These are phyloP conservation scores for Eristalis intricaria DNA, from an alignment of 2,888 invertebrate genomes.

Conservation along the genomic window DNA sequence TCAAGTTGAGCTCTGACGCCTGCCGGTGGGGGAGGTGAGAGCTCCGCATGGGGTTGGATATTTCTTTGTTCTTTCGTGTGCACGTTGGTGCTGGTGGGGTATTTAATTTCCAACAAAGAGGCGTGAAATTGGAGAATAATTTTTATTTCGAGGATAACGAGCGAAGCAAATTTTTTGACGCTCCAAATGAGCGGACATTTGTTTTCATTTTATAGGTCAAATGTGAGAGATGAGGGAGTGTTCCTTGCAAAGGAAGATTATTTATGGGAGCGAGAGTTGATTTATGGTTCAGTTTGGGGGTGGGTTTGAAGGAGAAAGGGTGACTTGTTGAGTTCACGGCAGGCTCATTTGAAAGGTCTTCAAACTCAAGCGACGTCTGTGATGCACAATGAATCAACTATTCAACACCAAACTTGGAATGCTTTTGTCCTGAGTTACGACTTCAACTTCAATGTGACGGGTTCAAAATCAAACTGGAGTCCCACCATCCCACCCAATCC, in stretches of 20 bases:
- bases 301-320: too few species aligned
- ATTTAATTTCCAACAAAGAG: constrained; percentile 28
- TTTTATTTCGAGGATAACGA: constrained; percentile 28
- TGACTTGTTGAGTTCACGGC: too few species aligned
- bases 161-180: neutral
- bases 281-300: too few species aligned
- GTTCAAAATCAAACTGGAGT: too few species aligned
- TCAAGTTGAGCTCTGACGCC: constrained; percentile 20
- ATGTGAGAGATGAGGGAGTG: neutral
- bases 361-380: too few species aligned
- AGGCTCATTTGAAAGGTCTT: too few species aligned
- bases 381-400: too few species aligned
- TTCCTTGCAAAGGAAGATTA: neutral
- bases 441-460: too few species aligned
- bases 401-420: too few species aligned
- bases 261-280: too few species aligned
- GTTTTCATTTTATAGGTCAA: neutral
- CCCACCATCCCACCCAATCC: too few species aligned
- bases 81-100: neutral
- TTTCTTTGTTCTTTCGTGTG: neutral
- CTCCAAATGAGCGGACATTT: constrained; percentile 1
- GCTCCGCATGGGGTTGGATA: constrained; percentile 6
- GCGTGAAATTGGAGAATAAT: constrained; percentile 21
- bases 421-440: too few species aligned
- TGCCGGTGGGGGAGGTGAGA: neutral